These are phyloP conservation scores for Alligator sinensis DNA, from an alignment of 2,113 vertebrate genomes.

Conservation along the genomic window DNA sequence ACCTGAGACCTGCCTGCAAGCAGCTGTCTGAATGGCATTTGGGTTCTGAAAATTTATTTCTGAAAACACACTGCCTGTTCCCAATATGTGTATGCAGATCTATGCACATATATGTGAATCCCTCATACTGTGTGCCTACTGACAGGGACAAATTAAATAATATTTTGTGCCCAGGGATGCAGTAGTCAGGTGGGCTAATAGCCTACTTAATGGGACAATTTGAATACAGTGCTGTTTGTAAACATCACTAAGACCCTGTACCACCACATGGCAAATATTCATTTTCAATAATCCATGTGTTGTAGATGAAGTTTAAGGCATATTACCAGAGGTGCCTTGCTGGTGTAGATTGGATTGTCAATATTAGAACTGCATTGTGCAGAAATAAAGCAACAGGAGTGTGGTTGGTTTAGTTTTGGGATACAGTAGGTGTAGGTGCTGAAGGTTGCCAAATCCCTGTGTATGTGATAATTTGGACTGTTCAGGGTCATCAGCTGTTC, in stretches of 20 bases:
- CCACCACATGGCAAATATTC: neutral
- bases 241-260: neutral
- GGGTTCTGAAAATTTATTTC: no score
- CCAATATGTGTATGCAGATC: no score
- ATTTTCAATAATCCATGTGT: fast-evolving
- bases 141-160: no score
- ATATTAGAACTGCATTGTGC: neutral
- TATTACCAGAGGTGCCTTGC: neutral
- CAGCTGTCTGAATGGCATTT: no score
- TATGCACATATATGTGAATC: no score
- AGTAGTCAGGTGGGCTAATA: no score
- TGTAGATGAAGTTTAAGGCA: neutral
- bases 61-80: no score
- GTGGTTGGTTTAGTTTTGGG: neutral
- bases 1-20: no score
- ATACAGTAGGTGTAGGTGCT: neutral
- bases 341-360: neutral
- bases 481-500: neutral
- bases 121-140: no score
- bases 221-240: neutral
- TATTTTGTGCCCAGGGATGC: no score
- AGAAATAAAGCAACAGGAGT: neutral
- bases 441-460: neutral
- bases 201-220: no score
- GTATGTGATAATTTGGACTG: neutral